Evolutionary conservation across 1,140 invertebrate species (phyloP), one percentile per base, ranked within the genome.

Genomic region (Hyphantria cunea): DNA sequence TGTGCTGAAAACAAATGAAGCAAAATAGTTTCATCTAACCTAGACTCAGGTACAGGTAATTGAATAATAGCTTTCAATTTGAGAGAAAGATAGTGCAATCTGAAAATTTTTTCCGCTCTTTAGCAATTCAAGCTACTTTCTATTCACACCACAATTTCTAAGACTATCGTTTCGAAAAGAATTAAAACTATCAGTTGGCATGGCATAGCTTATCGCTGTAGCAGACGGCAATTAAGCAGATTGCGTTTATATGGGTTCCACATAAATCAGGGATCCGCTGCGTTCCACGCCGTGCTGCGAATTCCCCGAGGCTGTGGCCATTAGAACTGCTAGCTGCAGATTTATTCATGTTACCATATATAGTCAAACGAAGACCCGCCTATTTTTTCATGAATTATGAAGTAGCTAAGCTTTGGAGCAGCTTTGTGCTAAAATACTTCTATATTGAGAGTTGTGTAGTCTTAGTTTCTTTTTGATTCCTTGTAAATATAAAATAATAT

Each of bases 221-320:
- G 52, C 62, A 60, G 52, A 33, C 61, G 69, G 72, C 72, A 75
- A 75, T 75, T 75, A 75, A 70, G 64, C 69, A 75, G 72, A 75
- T 75, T 75, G 72, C 72, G 69, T 75, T 75, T 68, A 62, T 75
- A 72, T 72, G 64, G 72, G 68, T 74, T 67, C 62, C 67, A 52
- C 70, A 75, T 75, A 75, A 75, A 75, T 75, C 70, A 76, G 73
- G 78, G 74, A 79, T 77, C 66, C 74, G 59, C 54, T 64, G 59
- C 69, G 78, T 61, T 68, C 68, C 72, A 66, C 41, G 63, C 60
- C 56, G 17, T 67, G 68, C 72, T 70, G 70, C 62, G 80, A 77
- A 71, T 74, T 82, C 78, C 72, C 73, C 53, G 25, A 50, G 17
- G 51, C 50, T 65, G 37, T 13, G 74, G 72, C 74, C 56, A 72